phyloP scores from a whole-genome alignment of 2,113 vertebrate species.

The Centropus bengalensis region DNA sequence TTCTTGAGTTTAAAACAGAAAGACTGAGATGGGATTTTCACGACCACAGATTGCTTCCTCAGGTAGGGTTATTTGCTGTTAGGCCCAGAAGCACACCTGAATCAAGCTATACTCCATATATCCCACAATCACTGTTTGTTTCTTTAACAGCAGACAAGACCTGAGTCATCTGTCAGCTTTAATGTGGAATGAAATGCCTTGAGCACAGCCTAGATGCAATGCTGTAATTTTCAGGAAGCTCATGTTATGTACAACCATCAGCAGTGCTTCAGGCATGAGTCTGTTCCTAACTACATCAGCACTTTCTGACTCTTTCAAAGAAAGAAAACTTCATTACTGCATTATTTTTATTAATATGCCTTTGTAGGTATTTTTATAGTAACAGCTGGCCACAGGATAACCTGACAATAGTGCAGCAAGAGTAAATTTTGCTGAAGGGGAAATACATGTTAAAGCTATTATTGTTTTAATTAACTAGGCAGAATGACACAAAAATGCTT shows the following conservation, averaged over 20 bases:
- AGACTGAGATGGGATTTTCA: neutral
- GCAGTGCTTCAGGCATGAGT: neutral
- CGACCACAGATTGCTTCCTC: neutral
- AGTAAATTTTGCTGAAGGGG: constrained; percentile 43
- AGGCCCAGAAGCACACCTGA: neutral
- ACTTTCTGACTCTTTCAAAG: constrained; percentile 25
- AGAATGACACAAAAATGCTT: constrained; percentile 49
- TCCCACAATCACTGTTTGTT: neutral
- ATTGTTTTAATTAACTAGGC: constrained; percentile 59
- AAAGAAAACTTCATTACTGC: neutral
- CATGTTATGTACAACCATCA: neutral
- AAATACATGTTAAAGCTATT: constrained; percentile 51
- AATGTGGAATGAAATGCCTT: neutral
- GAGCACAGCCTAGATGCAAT: neutral
- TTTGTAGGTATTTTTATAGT: constrained; percentile 28
- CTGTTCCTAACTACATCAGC: neutral
- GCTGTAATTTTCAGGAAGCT: neutral
- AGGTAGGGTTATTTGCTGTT: neutral
- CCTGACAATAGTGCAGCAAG: neutral
- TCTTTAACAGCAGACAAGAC: neutral
- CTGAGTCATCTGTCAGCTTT: neutral
- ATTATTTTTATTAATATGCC: constrained; percentile 4
- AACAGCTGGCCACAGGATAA: constrained; percentile 23
- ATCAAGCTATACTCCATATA: neutral
- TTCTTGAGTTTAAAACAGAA: neutral